phyloP scores from a whole-genome alignment of 64 coral and sea anemone genomes.

The Trachythela sp. region DNA sequence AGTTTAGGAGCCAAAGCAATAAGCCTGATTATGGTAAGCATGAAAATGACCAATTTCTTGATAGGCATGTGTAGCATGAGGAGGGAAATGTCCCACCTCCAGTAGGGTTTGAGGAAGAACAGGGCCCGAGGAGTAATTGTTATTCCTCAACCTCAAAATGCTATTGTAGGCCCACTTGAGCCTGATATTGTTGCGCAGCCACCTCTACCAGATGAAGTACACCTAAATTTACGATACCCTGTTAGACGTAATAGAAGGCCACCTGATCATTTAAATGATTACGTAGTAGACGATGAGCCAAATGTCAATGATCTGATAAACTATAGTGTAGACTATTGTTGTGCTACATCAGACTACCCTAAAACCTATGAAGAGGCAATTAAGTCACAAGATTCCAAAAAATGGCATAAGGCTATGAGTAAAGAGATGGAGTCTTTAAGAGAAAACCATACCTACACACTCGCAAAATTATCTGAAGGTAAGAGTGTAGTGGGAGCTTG shows the following conservation, averaged over 20 bases:
- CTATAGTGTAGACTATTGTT: slow-evolving; percentile 15
- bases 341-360: background rate
- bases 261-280: background rate
- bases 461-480: background rate
- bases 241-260: background rate
- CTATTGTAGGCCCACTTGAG: too few relatives aligned
- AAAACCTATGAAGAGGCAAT: background rate
- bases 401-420: background rate
- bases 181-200: background rate
- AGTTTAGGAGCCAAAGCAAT: slow-evolving; percentile 23
- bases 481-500: background rate
- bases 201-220: background rate
- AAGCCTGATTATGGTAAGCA: background rate
- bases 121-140: too few relatives aligned
- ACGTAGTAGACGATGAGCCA: background rate
- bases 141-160: too few relatives aligned
- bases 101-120: too few relatives aligned
- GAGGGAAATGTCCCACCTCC: too few relatives aligned
- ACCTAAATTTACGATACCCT: background rate
- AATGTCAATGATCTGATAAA: background rate
- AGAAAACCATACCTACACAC: background rate
- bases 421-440: background rate
- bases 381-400: background rate
- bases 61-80: too few relatives aligned
- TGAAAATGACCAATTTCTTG: background rate